Base-by-base conservation (phyloP, 2,888 invertebrate genomes). In the Napeogenes inachia region DNA sequence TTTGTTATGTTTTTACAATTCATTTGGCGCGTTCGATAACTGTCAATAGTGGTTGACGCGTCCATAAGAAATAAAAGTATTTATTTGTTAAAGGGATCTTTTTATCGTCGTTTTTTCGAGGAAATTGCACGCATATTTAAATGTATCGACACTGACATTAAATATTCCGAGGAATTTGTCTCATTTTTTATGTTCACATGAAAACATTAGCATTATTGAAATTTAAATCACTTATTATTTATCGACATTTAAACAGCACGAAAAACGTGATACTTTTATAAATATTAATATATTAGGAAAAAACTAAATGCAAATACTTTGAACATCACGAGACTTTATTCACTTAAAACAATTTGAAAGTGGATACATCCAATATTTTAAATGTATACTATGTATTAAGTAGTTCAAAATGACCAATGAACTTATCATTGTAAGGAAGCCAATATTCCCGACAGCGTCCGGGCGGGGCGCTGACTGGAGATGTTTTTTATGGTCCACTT, bases 11-110 rank as follows among this genome's bases (percentile, higher is more conserved):
- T 73, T 74, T 79, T 80, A 78, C 78, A 76, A 84, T 83, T 83
- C 84, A 76, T 82, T 85, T 80, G 75, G 75, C 79, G 79, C 78
- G 73, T 72, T 79, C 84, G 80, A 84, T 84, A 85, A 83, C 84
- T 86, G 85, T 85, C 85, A 81, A 82, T 85, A 75, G 78, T 57
- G 62, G 71, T 72, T 72, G 73, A 69, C 69, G 72, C 76, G 75
- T 78, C 75, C 75, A 81, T 84, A 80, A 79, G 78, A 81, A 79
- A 82, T 82, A 70, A 69, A 73, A 77, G 75, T 81, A 81, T 86
- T 82, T 85, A 87, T 86, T 86, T 82, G 79, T 75, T 70, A 73
- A 72, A 77, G 78, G 80, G 79, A 77, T 75, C 72, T 72, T 77
- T 81, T 82, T 80, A 81, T 79, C 66, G 77, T 63, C 64, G 70